A percentile compares a stretch with the other conserved stretches of the same genome.
Conservation (phyloP, 2,797 vertebrate genomes). For the Spondyliosoma cantharus region DNA sequence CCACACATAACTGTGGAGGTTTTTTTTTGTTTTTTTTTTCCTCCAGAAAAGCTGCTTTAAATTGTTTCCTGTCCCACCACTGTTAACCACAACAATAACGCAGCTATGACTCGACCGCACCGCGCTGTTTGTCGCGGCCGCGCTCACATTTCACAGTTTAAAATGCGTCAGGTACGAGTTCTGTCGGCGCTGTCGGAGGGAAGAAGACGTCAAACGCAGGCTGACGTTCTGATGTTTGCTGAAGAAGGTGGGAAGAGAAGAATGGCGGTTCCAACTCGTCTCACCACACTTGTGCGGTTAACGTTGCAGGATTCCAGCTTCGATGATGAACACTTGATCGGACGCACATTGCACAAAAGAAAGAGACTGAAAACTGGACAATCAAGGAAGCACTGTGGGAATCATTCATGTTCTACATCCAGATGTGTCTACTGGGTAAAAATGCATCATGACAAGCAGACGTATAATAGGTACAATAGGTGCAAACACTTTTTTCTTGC, state of each 20-base stretch:
- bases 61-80: conserved; percentile 35
- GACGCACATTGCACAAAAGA: neutral
- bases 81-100: conserved; percentile 34
- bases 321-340: neutral
- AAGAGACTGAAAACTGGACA: neutral
- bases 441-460: neutral
- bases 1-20: conserved; percentile 20
- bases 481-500: neutral
- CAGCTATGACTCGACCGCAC: conserved; percentile 25
- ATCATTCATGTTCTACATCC: neutral
- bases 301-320: neutral
- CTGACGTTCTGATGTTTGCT: neutral
- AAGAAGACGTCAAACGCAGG: neutral
- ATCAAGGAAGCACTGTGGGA: no score
- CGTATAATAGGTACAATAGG: neutral
- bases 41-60: conserved; percentile 34
- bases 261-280: neutral
- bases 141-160: neutral
- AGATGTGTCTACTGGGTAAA: neutral
- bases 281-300: neutral
- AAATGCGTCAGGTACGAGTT: neutral
- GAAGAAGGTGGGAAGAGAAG: neutral
- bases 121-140: neutral
- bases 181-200: neutral
- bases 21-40: conserved; percentile 23